Base-by-base conservation (phyloP, 1,140 invertebrate species). In the Orchestia grillus region DNA sequence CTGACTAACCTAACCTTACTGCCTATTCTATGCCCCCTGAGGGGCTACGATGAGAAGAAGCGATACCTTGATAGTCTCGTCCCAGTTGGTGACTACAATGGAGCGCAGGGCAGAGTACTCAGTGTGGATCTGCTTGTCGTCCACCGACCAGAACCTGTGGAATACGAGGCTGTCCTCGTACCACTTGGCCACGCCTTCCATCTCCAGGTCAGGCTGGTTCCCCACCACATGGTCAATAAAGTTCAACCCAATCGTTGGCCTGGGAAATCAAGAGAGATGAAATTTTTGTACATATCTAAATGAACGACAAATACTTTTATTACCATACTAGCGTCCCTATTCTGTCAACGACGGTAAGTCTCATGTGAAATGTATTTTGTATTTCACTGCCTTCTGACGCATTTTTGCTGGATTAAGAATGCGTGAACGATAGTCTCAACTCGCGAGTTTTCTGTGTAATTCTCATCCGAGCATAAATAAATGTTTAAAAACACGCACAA, bases 111-210 rank as follows among this genome's bases (percentile, higher is more conserved):
- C 98, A 0, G 99, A 99, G 97, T 98, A 99, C 97, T 99, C 98
- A 0, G 99, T 99, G 97, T 99, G 99, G 11, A 99, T 98, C 97
- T 99, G 99, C 19, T 98, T 98, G 97, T 99, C 99, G 97, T 99
- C 99, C 0, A 99, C 99, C 6, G 99, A 99, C 99, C 99, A 99
- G 97, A 99, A 99, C 97, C 99, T 98, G 97, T 99, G 99, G 97
- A 99, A 99, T 97, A 98, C 98, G 87, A 99, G 97, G 97, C 98
- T 98, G 88, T 98, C 98, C 97, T 99, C 99, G 97, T 99, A 97
- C 97, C 97, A 97, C 97, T 99, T 98, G 0, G 98, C 99, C 0
- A 98, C 98, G 95, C 98, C 97, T 97, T 99, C 98, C 99, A 99
- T 99, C 97, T 98, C 97, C 92, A 98, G 97, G 97, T 99, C 99